Conservation (phyloP, 2,113 vertebrate species). For the Pterophyllum scalare region DNA sequence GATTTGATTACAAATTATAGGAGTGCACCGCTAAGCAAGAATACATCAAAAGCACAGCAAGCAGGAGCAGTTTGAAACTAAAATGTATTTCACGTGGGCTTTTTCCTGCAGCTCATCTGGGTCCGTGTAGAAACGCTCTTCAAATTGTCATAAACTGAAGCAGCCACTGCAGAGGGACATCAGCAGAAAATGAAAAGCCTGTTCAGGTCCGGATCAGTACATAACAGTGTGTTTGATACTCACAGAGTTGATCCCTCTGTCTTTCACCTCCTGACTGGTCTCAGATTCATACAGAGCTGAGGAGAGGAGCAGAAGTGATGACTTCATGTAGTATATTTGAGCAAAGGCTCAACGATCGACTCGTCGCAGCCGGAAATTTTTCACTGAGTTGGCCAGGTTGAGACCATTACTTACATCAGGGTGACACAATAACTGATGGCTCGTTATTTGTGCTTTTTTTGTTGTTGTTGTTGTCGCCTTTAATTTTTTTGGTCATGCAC, state of each 20-base stretch:
- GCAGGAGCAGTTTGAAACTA: not conserved
- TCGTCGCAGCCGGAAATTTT: not conserved
- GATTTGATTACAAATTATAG: conserved; percentile 10
- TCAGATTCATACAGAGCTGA: conserved; percentile 80
- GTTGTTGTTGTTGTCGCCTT: no score
- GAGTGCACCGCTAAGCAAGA: not conserved
- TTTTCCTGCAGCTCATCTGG: not conserved
- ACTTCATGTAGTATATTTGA: not conserved
- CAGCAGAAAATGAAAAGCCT: not conserved
- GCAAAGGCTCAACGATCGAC: not conserved
- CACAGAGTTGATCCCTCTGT: conserved; percentile 80
- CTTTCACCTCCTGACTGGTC: conserved; percentile 77
- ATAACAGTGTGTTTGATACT: conserved; percentile 49
- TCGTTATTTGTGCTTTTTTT: not conserved
- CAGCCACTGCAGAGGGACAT: conserved; percentile 76
- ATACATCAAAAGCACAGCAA: not conserved
- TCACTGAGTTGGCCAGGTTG: not conserved
- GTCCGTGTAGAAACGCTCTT: conserved; percentile 28
- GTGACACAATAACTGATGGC: not conserved
- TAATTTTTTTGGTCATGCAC: not conserved
- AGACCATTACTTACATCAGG: not conserved
- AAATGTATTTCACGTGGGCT: not conserved
- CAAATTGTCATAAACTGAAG: conserved; percentile 76
- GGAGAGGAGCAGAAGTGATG: conserved; percentile 37
- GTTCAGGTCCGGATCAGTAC: not conserved